A percentile compares a stretch with the other conserved stretches of the same genome.
These are phyloP conservation scores for Podarcis muralis DNA, from an alignment of 2,113 vertebrate genomes.

Conservation along the genomic window DNA sequence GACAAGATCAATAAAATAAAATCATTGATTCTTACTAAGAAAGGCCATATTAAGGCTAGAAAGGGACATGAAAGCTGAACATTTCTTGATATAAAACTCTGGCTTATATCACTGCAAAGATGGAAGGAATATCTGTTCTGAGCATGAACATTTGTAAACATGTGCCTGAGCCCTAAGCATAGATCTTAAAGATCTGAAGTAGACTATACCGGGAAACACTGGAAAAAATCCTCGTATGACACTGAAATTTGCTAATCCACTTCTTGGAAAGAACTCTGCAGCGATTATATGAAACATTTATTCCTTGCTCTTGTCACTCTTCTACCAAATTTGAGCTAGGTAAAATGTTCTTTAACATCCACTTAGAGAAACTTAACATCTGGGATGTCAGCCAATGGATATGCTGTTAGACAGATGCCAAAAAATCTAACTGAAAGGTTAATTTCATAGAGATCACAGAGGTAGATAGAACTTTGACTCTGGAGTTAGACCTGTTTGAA, in stretches of 20 bases:
- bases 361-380: slow-evolving; percentile 70
- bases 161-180: slow-evolving; percentile 2
- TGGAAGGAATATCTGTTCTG: not conserved
- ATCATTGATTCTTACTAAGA: not conserved
- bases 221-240: slow-evolving; percentile 39
- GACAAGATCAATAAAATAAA: not conserved
- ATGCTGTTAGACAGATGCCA: slow-evolving; percentile 56
- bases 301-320: slow-evolving; percentile 59
- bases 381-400: slow-evolving; percentile 63
- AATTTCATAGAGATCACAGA: slow-evolving; percentile 47
- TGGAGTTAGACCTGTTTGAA: slow-evolving; percentile 19
- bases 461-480: slow-evolving; percentile 46
- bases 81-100: not conserved
- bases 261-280: slow-evolving; percentile 59
- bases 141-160: not conserved
- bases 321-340: slow-evolving; percentile 58
- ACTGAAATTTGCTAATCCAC: slow-evolving; percentile 49
- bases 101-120: not conserved
- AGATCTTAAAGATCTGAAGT: not conserved
- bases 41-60: not conserved
- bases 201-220: not conserved
- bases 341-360: slow-evolving; percentile 68
- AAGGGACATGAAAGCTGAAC: not conserved
- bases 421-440: slow-evolving; percentile 64
- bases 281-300: slow-evolving; percentile 63